A percentile compares a stretch with the other conserved stretches of the same genome.
Conservation (phyloP, 2,797 vertebrate genomes). For the Toxotes lorentzi region DNA sequence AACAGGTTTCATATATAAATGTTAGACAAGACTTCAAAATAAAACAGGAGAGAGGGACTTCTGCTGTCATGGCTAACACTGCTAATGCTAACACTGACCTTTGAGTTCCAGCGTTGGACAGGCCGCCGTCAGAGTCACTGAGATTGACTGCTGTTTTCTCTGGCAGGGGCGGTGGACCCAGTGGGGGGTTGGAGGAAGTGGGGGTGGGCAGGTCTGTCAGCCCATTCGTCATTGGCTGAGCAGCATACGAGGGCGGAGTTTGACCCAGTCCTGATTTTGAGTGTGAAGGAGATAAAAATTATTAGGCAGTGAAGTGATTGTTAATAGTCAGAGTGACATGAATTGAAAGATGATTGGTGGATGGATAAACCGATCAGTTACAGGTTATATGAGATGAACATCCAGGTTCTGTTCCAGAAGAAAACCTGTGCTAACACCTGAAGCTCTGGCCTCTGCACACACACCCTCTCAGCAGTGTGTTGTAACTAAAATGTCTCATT, state of each 20-base stretch:
- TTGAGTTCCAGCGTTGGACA: slow-evolving; percentile 71
- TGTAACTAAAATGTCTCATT: too few species aligned
- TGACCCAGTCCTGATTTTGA: slow-evolving; percentile 48
- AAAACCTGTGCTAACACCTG: too few species aligned
- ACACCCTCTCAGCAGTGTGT: too few species aligned
- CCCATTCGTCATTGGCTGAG: slow-evolving; percentile 77
- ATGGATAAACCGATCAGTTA: too few species aligned
- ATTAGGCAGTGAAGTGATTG: neutral
- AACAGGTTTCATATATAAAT: too few species aligned
- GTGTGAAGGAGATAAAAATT: neutral
- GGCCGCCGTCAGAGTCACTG: slow-evolving; percentile 81
- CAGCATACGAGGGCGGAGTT: slow-evolving; percentile 65
- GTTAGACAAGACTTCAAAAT: too few species aligned
- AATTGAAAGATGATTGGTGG: neutral
- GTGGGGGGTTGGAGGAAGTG: slow-evolving; percentile 63
- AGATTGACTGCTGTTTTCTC: slow-evolving; percentile 74
- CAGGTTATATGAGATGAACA: neutral
- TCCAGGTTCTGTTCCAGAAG: neutral
- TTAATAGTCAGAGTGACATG: too few species aligned
- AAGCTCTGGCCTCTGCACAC: too few species aligned
- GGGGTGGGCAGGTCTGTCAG: slow-evolving; percentile 49
- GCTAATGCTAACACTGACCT: slow-evolving; percentile 68
- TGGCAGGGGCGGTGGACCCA: slow-evolving; percentile 52
- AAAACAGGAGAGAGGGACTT: too few species aligned
- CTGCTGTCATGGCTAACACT: neutral